These are phyloP conservation scores for Zaprionus africanus DNA, from an alignment of 1,140 invertebrate species.

Conservation along the genomic window DNA sequence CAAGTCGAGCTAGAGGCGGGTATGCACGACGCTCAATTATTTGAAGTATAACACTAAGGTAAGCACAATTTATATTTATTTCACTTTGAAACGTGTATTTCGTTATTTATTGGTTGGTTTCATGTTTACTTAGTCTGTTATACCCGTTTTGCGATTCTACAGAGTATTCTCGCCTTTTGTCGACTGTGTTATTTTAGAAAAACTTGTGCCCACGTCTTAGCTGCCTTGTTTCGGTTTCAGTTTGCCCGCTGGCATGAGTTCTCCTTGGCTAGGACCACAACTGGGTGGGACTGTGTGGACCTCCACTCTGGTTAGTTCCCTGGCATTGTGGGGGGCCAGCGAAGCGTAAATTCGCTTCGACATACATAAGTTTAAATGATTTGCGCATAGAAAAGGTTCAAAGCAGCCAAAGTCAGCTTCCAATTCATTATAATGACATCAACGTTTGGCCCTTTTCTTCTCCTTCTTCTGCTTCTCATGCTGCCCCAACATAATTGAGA, in stretches of 20 bases:
- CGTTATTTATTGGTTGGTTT: too few relatives aligned
- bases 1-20: neutral
- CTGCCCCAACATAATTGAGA: conserved; percentile 5
- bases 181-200: conserved; percentile 70
- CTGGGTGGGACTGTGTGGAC: neutral
- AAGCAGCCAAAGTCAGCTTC: conserved; percentile 59
- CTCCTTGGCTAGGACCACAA: neutral
- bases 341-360: conserved; percentile 59
- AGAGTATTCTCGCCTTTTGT: conserved; percentile 39
- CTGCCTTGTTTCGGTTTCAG: conserved; percentile 34
- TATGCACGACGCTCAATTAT: neutral
- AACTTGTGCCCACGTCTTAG: conserved; percentile 65
- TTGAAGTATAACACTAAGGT: neutral
- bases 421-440: conserved; percentile 80
- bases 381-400: conserved; percentile 70
- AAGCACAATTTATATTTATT: neutral
- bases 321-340: conserved; percentile 44
- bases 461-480: neutral
- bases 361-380: conserved; percentile 77
- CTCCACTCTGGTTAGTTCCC: neutral
- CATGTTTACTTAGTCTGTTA: neutral
- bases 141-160: neutral
- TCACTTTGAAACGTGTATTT: neutral
- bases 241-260: neutral
- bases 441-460: conserved; percentile 51